Conservation (phyloP, 2,113 vertebrate species). For the Cavia porcellus region DNA sequence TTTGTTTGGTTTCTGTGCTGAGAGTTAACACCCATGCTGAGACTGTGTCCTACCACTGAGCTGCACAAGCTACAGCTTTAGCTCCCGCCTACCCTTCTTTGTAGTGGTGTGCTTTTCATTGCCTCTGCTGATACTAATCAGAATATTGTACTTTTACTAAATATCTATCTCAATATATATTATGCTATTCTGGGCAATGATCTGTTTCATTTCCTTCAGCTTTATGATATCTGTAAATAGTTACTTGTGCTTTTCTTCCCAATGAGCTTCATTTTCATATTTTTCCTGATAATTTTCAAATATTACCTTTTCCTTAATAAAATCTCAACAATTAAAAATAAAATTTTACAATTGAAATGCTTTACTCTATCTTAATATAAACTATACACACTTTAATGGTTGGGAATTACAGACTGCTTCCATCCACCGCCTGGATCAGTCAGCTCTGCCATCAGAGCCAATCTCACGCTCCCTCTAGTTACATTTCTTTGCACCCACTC, state of each 20-base stretch:
- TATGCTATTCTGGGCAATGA: neutral
- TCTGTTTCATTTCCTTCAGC: conserved; percentile 12
- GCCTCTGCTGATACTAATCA: neutral
- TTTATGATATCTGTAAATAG: neutral
- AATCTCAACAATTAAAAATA: conserved; percentile 35
- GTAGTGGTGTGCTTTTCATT: neutral
- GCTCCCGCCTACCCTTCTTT: neutral
- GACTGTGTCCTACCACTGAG: neutral
- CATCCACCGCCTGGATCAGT: neutral
- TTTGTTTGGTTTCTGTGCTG: neutral
- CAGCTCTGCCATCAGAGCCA: neutral
- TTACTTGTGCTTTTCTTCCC: neutral
- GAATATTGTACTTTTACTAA: neutral
- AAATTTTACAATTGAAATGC: conserved; percentile 47
- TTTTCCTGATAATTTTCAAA: neutral
- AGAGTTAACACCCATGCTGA: neutral
- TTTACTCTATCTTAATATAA: neutral
- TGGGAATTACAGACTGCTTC: conserved; percentile 11
- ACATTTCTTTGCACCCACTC: neutral
- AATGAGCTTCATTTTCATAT: neutral
- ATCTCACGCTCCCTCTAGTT: neutral
- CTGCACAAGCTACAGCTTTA: neutral
- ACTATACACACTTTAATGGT: neutral
- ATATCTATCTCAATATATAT: neutral
- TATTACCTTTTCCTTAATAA: neutral